phyloP scores from a whole-genome alignment of 2,888 invertebrate genomes.

The Dryobota labecula region DNA sequence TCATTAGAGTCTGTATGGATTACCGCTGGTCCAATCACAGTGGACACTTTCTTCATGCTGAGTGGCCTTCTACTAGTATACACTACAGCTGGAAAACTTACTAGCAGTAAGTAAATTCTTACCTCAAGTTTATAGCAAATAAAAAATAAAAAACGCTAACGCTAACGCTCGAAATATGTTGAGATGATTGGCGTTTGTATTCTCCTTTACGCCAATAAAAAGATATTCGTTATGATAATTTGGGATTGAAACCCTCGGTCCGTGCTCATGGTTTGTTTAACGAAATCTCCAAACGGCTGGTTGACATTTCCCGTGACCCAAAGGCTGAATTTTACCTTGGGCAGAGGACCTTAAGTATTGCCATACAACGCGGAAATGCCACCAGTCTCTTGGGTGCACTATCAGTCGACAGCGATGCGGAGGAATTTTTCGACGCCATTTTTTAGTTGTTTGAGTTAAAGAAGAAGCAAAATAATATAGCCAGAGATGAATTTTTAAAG shows the following conservation, averaged over 20 bases:
- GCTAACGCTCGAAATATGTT: neutral
- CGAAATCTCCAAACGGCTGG: too few relatives aligned
- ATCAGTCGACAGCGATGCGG: too few relatives aligned
- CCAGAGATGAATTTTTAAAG: neutral
- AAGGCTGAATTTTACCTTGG: too few relatives aligned
- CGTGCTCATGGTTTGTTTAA: too few relatives aligned
- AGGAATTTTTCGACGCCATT: too few relatives aligned
- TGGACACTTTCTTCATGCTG: constrained; percentile 92
- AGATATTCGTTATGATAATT: too few relatives aligned
- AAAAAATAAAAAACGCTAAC: neutral
- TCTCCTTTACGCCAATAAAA: neutral
- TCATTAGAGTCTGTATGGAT: constrained; percentile 79
- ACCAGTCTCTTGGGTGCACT: too few relatives aligned
- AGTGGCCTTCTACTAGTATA: constrained; percentile 82
- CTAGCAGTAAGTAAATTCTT: constrained; percentile 71
- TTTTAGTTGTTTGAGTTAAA: too few relatives aligned
- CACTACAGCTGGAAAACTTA: constrained; percentile 78
- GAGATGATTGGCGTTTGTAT: neutral
- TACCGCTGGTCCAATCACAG: constrained; percentile 86
- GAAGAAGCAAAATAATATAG: neutral
- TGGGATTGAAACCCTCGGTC: too few relatives aligned
- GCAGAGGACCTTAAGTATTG: too few relatives aligned
- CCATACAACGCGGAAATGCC: too few relatives aligned
- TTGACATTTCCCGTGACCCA: too few relatives aligned
- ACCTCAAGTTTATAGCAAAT: neutral